phyloP scores from a whole-genome alignment of 2,797 vertebrate species.

The Macrochelys suwanniensis region DNA sequence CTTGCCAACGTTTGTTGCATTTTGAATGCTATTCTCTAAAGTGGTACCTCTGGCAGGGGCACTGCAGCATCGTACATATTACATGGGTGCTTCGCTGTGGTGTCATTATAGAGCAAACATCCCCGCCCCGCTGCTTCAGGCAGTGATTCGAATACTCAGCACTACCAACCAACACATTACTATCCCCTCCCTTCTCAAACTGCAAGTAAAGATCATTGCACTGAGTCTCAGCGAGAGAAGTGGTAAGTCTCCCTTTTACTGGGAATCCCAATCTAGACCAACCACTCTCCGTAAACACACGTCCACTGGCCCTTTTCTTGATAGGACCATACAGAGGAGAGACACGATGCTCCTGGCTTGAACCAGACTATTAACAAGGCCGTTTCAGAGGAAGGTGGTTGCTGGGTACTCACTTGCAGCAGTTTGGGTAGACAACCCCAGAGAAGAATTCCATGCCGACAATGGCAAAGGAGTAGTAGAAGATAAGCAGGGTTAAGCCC shows the following conservation, averaged over 20 bases:
- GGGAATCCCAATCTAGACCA: neutral
- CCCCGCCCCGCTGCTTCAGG: neutral
- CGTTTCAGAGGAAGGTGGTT: neutral
- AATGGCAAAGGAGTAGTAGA: conserved; percentile 99
- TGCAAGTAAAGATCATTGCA: neutral
- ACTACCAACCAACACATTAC: neutral
- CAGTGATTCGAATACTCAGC: neutral
- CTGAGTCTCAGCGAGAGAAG: neutral
- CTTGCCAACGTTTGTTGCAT: neutral
- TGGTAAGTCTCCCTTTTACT: neutral
- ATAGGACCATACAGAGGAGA: neutral
- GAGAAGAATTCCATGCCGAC: conserved; percentile 99
- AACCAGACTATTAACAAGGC: neutral
- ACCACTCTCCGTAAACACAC: neutral
- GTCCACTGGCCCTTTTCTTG: neutral
- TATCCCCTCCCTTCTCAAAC: neutral
- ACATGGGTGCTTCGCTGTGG: neutral
- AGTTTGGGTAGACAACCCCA: conserved; percentile 92
- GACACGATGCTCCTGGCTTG: conserved; percentile 4
- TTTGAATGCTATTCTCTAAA: neutral
- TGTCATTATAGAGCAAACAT: neutral
- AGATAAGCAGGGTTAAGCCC: conserved; percentile 95
- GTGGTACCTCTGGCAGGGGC: neutral
- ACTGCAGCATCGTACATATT: neutral
- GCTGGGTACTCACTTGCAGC: conserved; percentile 93